Evolutionary conservation across 2,797 vertebrate species (phyloP).

Genomic region (Chelonia mydas): DNA sequence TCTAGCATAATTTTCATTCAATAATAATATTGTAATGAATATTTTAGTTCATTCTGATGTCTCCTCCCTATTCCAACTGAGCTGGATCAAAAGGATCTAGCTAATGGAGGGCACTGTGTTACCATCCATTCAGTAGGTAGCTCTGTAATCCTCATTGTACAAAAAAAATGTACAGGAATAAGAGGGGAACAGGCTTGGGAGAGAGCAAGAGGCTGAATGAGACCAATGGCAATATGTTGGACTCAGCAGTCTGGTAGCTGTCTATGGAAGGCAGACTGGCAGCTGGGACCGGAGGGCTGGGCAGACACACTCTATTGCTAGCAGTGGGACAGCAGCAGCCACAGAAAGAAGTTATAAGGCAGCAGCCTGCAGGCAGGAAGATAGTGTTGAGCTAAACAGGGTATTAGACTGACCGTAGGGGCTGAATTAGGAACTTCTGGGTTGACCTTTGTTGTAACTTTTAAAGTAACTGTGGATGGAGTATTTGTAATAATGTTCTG

Average conservation of each 20-base stretch:
- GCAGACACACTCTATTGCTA: accelerated
- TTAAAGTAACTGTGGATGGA: neutral
- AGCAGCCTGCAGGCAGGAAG: neutral
- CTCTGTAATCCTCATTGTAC: neutral
- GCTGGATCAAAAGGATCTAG: neutral
- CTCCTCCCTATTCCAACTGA: neutral
- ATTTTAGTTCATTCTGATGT: neutral
- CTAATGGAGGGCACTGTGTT: neutral
- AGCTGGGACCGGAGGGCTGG: neutral
- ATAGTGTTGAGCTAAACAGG: neutral
- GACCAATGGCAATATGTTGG: neutral
- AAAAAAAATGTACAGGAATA: neutral
- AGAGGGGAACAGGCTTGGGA: neutral
- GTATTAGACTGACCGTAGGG: accelerated
- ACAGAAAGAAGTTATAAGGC: neutral
- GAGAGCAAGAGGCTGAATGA: neutral
- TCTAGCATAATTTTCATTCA: neutral
- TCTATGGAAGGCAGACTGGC: no score
- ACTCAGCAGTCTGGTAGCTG: neutral
- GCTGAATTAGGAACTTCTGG: neutral
- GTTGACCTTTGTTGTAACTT: neutral
- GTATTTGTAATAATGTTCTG: neutral
- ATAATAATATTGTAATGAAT: neutral
- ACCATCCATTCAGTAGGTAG: neutral
- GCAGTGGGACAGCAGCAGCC: neutral